phyloP scores from a whole-genome alignment of 2,113 vertebrate species.

The Eulemur rufifrons region DNA sequence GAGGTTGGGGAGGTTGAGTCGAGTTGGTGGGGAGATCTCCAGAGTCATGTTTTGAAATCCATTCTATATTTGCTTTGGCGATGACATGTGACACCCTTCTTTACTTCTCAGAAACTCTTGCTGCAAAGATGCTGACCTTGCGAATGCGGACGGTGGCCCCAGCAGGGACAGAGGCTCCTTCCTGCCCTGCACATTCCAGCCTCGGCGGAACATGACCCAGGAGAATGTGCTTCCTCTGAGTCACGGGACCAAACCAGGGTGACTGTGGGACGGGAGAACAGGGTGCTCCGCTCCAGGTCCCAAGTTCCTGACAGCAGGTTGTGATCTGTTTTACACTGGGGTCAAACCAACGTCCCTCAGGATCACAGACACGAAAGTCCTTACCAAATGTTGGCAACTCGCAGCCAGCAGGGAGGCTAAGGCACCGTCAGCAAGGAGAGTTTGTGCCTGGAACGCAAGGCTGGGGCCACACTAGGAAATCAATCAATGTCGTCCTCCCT shows the following conservation, averaged over 20 bases:
- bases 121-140: constrained; percentile 42
- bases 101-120: constrained; percentile 33
- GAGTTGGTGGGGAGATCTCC: constrained; percentile 68
- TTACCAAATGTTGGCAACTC: not conserved
- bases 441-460: not conserved
- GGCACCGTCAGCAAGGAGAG: not conserved
- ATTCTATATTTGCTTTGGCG: not conserved
- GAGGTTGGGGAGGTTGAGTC: not conserved
- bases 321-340: fast-evolving
- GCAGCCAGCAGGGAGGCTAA: not conserved
- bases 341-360: not conserved
- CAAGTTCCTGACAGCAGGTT: not conserved
- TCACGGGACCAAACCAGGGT: not conserved
- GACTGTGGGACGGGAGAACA: not conserved
- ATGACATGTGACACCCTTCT: not conserved
- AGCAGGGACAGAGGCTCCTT: constrained; percentile 3
- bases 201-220: fast-evolving
- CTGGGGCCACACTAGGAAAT: not conserved
- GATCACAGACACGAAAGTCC: not conserved
- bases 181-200: not conserved
- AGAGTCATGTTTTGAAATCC: constrained; percentile 52
- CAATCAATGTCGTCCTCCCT: too few relatives aligned
- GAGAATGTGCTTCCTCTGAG: constrained; percentile 37
- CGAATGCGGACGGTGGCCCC: not conserved
- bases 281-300: not conserved